Percentiles rank a stretch among this genome's conserved stretches.
Evolutionary conservation across 2,888 invertebrate species (phyloP).

Genomic region (Scrobipalpa costella): DNA sequence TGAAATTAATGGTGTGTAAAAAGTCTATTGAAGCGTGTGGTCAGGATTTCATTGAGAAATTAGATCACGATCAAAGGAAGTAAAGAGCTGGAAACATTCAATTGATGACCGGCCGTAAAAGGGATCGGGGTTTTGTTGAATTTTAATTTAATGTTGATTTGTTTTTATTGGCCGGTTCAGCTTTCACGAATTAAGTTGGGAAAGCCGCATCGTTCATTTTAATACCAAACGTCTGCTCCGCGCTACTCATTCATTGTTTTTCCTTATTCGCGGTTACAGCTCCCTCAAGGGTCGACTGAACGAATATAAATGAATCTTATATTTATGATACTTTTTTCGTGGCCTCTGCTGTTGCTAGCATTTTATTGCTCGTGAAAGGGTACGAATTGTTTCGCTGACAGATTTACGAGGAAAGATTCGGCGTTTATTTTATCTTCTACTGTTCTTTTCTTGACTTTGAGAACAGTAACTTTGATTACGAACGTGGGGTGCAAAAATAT

Average conservation of each 20-base stretch:
- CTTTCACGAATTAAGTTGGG: conserved; percentile 14
- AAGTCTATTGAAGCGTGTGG: conserved; percentile 17
- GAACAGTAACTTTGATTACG: conserved; percentile 53
- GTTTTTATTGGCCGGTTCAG: conserved; percentile 36
- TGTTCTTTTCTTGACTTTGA: conserved; percentile 55
- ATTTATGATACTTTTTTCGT: conserved; percentile 79
- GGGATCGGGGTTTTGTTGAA: conserved; percentile 65
- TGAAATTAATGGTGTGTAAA: background rate
- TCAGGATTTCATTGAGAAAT: conserved; percentile 47
- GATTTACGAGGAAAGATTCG: conserved; percentile 79
- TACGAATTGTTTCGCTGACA: conserved; percentile 80
- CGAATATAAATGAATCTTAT: conserved; percentile 81
- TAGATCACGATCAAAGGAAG: conserved; percentile 64
- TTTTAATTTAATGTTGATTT: conserved; percentile 69
- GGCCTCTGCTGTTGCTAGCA: conserved; percentile 72
- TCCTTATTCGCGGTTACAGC: conserved; percentile 56
- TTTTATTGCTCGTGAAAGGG: conserved; percentile 81
- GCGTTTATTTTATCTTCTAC: conserved; percentile 75
- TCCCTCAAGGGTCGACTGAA: conserved; percentile 68
- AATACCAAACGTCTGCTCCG: conserved; percentile 24
- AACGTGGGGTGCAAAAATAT: conserved; percentile 47
- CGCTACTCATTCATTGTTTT: conserved; percentile 45
- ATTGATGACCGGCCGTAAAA: conserved; percentile 63
- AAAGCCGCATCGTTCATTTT: conserved; percentile 27
- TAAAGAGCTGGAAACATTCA: conserved; percentile 65